Conservation (phyloP, 2,888 invertebrate species). For the Tricholauxania praeusta region DNA sequence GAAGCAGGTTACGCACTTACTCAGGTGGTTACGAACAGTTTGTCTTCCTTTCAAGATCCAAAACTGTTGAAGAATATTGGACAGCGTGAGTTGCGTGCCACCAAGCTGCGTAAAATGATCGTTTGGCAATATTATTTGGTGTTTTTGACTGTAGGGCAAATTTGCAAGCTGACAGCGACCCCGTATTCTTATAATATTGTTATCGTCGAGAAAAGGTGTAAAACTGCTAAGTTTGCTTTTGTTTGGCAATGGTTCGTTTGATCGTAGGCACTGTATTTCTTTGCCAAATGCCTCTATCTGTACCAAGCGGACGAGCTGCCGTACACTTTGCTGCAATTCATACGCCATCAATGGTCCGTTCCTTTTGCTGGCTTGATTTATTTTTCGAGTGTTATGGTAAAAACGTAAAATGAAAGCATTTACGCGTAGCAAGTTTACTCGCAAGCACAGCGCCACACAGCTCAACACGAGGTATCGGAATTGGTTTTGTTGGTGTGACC, state of each 20-base stretch:
- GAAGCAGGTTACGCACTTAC: constrained; percentile 36
- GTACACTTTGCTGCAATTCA: no score
- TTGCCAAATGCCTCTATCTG: neutral
- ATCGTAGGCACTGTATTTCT: neutral
- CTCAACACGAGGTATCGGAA: constrained; percentile 25
- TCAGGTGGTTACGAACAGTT: neutral
- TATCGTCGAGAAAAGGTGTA: neutral
- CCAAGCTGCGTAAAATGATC: constrained; percentile 30
- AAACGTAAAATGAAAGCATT: neutral
- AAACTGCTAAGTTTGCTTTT: neutral
- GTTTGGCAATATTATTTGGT: constrained; percentile 21
- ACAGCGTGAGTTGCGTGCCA: constrained; percentile 28
- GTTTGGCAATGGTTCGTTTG: neutral
- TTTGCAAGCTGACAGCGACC: neutral
- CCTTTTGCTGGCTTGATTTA: neutral
- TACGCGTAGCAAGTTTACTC: constrained; percentile 1
- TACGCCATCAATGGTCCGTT: neutral
- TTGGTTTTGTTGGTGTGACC: constrained; percentile 22
- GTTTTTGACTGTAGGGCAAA: constrained; percentile 22
- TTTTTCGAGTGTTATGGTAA: no score
- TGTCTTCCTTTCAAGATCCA: constrained; percentile 10
- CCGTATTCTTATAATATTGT: no score
- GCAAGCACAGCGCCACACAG: constrained; percentile 32
- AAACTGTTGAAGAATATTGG: constrained; percentile 12
- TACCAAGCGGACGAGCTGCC: neutral